Conservation (phyloP, 2,888 invertebrate species). For the Agriotes lineatus region DNA sequence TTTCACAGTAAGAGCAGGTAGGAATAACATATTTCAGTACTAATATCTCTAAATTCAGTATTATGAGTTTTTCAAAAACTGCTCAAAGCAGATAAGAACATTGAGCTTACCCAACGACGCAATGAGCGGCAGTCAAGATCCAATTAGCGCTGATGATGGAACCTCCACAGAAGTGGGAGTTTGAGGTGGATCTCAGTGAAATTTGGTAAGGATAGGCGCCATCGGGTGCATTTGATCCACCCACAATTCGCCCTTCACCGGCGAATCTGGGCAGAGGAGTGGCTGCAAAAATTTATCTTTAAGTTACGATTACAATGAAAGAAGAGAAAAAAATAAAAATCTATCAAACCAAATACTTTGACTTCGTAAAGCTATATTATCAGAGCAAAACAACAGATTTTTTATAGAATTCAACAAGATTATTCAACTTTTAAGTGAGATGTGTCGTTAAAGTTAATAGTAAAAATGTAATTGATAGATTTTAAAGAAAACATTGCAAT, state of each 20-base stretch:
- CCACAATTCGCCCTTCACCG: constrained; percentile 61
- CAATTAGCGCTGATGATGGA: constrained; percentile 52
- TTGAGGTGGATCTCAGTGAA: constrained; percentile 5
- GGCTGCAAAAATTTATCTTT: not conserved
- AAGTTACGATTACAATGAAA: no score
- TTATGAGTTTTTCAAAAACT: no score
- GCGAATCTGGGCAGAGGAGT: not conserved
- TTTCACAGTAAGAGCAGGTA: not conserved
- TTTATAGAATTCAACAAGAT: no score
- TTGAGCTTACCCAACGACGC: constrained; percentile 20
- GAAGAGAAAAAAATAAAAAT: no score
- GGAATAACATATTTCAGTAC: not conserved
- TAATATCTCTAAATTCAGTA: no score
- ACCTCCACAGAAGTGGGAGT: constrained; percentile 30
- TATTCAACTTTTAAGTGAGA: no score
- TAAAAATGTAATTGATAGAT: no score
- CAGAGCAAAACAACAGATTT: no score
- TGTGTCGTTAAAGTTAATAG: no score
- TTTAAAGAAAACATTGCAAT: no score
- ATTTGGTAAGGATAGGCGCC: constrained; percentile 27
- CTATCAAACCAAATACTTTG: no score
- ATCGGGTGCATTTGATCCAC: constrained; percentile 64
- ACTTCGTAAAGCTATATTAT: no score
- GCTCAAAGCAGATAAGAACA: not conserved
- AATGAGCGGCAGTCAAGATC: constrained; percentile 50